Percentiles rank a stretch among this genome's conserved stretches.
phyloP scores from a whole-genome alignment of 2,888 invertebrate genomes.

The Archips xylosteana region DNA sequence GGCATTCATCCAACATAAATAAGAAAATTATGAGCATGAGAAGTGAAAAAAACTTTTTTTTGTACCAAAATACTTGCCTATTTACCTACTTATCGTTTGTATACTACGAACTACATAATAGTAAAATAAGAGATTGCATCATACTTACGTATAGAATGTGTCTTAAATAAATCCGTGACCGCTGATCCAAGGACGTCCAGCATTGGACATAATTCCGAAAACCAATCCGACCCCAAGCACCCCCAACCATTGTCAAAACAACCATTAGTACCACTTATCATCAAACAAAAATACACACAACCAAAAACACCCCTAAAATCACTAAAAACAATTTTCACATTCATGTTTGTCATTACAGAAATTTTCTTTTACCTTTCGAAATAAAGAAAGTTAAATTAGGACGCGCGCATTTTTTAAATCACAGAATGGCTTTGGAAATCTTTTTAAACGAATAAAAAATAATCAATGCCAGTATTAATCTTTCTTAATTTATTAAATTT shows the following conservation, averaged over 20 bases:
- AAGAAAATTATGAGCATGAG: too few species aligned
- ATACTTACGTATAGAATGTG: constrained; percentile 61
- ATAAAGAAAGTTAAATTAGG: constrained; percentile 23
- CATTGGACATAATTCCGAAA: constrained; percentile 67
- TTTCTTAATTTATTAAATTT: neutral
- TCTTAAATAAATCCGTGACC: constrained; percentile 64
- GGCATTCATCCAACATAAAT: too few species aligned
- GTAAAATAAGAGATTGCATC: neutral
- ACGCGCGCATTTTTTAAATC: constrained; percentile 42
- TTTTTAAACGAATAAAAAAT: neutral
- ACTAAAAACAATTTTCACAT: constrained; percentile 51
- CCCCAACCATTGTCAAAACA: constrained; percentile 65
- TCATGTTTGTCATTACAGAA: constrained; percentile 47
- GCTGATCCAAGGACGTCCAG: constrained; percentile 60
- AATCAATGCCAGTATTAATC: neutral
- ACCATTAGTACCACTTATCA: constrained; percentile 44
- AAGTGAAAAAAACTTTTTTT: too few species aligned
- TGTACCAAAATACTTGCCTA: too few species aligned
- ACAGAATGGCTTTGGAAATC: constrained; percentile 27
- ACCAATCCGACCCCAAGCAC: constrained; percentile 65
- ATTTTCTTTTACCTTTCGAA: constrained; percentile 11
- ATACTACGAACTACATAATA: neutral
- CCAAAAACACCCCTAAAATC: constrained; percentile 53
- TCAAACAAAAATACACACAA: constrained; percentile 60
- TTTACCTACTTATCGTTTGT: too few species aligned